Evolutionary conservation across 2,888 invertebrate species (phyloP).

Genomic region (Drosophila robusta): DNA sequence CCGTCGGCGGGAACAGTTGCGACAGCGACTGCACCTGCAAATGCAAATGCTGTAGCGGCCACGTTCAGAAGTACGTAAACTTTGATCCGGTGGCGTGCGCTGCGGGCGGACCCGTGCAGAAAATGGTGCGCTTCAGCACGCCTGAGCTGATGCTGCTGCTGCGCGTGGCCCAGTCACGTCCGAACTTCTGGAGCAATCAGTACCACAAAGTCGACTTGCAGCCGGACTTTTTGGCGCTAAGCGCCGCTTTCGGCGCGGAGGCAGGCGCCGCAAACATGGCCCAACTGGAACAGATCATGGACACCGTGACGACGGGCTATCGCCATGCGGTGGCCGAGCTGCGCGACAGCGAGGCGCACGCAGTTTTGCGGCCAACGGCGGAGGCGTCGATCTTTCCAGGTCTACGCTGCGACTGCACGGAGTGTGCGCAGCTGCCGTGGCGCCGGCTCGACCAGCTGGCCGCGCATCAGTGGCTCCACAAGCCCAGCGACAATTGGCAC

Average conservation of each 20-base stretch:
- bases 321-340: conserved; percentile 31
- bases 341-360: background rate
- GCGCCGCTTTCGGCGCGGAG: background rate
- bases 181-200: conserved; percentile 52
- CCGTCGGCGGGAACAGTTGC: conserved; percentile 10
- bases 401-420: conserved; percentile 34
- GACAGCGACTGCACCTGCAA: conserved; percentile 22
- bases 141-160: conserved; percentile 39
- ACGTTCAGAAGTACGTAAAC: conserved; percentile 39
- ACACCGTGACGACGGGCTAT: conserved; percentile 45
- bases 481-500: conserved; percentile 39
- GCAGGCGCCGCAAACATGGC: background rate
- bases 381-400: conserved; percentile 5
- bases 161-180: conserved; percentile 37
- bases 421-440: conserved; percentile 43
- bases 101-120: conserved; percentile 30
- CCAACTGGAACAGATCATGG: conserved; percentile 32
- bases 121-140: conserved; percentile 47
- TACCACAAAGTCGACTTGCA: conserved; percentile 35
- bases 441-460: conserved; percentile 26
- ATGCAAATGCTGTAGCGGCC: conserved; percentile 48
- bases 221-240: conserved; percentile 27
- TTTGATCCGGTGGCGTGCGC: conserved; percentile 5
- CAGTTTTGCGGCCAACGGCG: conserved; percentile 28
- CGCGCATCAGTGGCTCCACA: conserved; percentile 36